These are phyloP conservation scores for Gryllus longicercus DNA, from an alignment of 2,888 invertebrate species.

Conservation along the genomic window DNA sequence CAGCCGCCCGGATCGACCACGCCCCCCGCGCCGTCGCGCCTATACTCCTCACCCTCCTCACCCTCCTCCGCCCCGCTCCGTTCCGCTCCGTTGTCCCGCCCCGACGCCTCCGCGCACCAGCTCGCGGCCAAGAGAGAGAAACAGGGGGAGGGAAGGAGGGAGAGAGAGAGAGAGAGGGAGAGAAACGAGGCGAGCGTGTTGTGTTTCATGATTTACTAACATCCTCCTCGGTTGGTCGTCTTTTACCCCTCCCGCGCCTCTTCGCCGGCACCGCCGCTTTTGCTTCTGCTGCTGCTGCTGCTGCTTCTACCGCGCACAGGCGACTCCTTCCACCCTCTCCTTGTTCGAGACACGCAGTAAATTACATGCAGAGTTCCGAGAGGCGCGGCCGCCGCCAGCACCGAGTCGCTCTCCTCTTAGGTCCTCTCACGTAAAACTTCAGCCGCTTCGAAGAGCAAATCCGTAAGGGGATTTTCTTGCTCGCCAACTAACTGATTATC, in stretches of 20 bases:
- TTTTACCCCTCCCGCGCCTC: neutral
- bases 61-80: too few species aligned
- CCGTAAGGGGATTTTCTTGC: neutral
- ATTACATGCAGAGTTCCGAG: neutral
- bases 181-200: neutral
- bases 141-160: too few species aligned
- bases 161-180: neutral
- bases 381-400: neutral
- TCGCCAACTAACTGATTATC: neutral
- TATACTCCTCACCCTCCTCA: too few species aligned
- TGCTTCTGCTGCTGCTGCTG: too few species aligned
- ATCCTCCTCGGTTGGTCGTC: conserved; percentile 11
- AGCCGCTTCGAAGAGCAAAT: neutral
- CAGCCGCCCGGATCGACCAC: conserved; percentile 21
- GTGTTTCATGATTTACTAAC: conserved; percentile 17
- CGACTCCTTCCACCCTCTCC: neutral
- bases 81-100: too few species aligned
- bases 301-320: too few species aligned
- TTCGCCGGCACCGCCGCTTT: too few species aligned
- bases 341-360: conserved; percentile 17
- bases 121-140: too few species aligned
- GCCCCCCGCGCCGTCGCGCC: too few species aligned
- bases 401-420: neutral
- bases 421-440: neutral
- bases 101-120: too few species aligned